Percentiles rank a stretch among this genome's conserved stretches.
These are phyloP conservation scores for Sorex maritimensis DNA, from an alignment of 2,797 vertebrate species.

Conservation along the genomic window DNA sequence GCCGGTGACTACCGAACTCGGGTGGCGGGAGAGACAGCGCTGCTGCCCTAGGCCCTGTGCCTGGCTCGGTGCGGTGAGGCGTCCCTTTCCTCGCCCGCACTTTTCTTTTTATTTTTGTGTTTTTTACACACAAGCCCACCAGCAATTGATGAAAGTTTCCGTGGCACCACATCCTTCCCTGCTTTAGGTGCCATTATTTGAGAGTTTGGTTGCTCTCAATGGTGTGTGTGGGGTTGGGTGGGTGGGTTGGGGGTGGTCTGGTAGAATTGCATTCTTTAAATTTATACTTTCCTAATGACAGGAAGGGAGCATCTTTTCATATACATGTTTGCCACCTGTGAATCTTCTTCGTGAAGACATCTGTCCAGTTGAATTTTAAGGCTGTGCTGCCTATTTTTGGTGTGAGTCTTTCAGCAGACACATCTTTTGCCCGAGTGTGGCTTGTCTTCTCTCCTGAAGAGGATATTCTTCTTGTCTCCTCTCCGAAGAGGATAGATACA, in stretches of 20 bases:
- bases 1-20: too few species aligned
- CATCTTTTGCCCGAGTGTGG: not conserved
- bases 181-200: not conserved
- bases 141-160: not conserved
- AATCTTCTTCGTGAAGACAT: not conserved
- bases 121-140: not conserved
- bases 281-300: not conserved
- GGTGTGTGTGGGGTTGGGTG: too few species aligned
- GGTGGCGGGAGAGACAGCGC: too few species aligned
- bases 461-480: not conserved
- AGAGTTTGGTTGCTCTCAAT: not conserved
- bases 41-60: too few species aligned
- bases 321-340: not conserved
- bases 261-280: not conserved
- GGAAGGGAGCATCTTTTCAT: not conserved
- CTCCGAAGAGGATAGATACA: too few species aligned
- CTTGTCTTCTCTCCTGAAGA: not conserved
- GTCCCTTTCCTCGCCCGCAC: too few species aligned
- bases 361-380: not conserved
- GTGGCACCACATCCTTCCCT: not conserved
- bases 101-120: too few species aligned
- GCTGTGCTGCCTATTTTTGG: not conserved
- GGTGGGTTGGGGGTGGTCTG: too few species aligned
- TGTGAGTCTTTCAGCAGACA: not conserved
- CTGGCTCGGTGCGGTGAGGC: too few species aligned